These are phyloP conservation scores for Rhizoglyphus robini DNA, from an alignment of 1,140 invertebrate species.

Conservation along the genomic window DNA sequence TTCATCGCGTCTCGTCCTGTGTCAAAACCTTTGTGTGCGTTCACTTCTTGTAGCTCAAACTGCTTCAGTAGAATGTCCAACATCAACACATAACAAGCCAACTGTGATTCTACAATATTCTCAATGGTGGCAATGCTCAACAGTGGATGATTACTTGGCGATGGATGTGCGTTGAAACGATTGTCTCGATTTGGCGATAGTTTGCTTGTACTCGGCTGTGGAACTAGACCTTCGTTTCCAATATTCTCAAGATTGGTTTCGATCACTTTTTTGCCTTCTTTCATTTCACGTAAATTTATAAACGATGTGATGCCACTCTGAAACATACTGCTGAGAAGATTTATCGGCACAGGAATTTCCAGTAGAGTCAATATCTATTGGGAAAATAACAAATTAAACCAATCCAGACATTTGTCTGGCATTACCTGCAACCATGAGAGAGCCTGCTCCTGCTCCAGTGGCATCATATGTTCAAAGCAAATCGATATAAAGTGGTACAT, in stretches of 20 bases:
- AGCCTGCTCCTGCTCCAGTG: conserved; percentile 81
- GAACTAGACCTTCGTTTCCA: background rate
- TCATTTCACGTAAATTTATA: conserved; percentile 3
- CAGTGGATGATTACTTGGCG: too few species aligned
- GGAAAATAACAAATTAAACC: conserved; percentile 26
- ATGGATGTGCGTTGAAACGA: background rate
- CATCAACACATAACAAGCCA: conserved; percentile 91
- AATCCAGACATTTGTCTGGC: conserved; percentile 13
- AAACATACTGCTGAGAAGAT: conserved; percentile 74
- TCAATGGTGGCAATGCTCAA: background rate
- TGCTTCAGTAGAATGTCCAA: conserved; percentile 87
- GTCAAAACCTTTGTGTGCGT: conserved; percentile 62
- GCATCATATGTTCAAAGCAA: conserved; percentile 65
- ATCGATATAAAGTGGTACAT: conserved; percentile 88
- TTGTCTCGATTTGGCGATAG: background rate
- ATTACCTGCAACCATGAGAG: conserved; percentile 81
- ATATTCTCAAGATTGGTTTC: background rate
- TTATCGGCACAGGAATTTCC: conserved; percentile 72
- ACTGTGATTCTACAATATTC: conserved; percentile 27
- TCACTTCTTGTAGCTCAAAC: conserved; percentile 86
- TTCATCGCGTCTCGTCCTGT: conserved; percentile 51
- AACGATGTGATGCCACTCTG: conserved; percentile 52
- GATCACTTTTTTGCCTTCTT: background rate
- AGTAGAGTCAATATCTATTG: conserved; percentile 62
- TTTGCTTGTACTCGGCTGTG: background rate